phyloP scores from a whole-genome alignment of 2,113 vertebrate species.

The Seriola aureovittata region DNA sequence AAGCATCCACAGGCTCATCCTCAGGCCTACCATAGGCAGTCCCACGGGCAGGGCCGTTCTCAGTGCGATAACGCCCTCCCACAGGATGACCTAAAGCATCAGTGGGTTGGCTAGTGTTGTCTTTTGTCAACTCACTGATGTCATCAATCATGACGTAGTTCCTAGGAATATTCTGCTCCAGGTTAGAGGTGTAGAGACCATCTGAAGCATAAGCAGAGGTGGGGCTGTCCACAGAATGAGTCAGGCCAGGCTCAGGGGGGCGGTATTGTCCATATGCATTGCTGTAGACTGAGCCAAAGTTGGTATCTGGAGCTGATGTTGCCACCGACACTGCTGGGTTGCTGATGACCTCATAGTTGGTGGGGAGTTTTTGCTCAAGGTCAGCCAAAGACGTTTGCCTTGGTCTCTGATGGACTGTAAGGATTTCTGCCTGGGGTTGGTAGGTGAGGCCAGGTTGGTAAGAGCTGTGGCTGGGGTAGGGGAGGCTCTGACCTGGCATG shows the following conservation, averaged over 20 bases:
- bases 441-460: constrained; percentile 85
- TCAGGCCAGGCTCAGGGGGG: constrained; percentile 83
- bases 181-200: constrained; percentile 92
- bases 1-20: constrained; percentile 87
- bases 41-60: constrained; percentile 84
- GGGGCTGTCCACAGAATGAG: constrained; percentile 87
- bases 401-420: constrained; percentile 90
- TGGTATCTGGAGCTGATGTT: constrained; percentile 86
- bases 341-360: constrained; percentile 95
- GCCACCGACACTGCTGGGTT: constrained; percentile 88
- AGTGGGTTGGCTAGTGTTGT: constrained; percentile 83
- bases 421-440: constrained; percentile 87
- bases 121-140: constrained; percentile 98
- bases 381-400: constrained; percentile 95
- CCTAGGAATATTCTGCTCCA: constrained; percentile 96
- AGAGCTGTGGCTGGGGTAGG: constrained; percentile 84
- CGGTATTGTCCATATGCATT: constrained; percentile 90
- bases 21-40: constrained; percentile 90
- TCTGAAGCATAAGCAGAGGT: constrained; percentile 90
- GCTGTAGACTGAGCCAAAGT: constrained; percentile 83
- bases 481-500: constrained; percentile 86
- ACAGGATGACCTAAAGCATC: constrained; percentile 82
- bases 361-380: constrained; percentile 95
- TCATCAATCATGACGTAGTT: constrained; percentile 99
- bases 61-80: constrained; percentile 85